Percentiles rank a stretch among this genome's conserved stretches.
Evolutionary conservation across 1,140 invertebrate species (phyloP).

Genomic region (Colletes latitarsis): DNA sequence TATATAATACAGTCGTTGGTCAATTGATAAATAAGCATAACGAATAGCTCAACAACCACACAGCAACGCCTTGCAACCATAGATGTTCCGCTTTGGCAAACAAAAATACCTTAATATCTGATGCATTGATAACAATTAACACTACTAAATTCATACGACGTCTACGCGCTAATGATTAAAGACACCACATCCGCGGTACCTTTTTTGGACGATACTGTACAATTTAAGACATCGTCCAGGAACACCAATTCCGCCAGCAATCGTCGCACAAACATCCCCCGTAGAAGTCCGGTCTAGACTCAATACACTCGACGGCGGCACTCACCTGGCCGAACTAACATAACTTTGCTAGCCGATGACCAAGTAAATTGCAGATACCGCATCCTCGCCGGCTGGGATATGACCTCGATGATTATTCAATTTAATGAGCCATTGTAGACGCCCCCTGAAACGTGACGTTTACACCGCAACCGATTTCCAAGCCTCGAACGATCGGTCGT

Average conservation of each 20-base stretch:
- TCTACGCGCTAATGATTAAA: too few species aligned
- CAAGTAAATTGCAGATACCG: constrained; percentile 66
- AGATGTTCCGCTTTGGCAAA: too few species aligned
- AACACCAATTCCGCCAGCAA: not conserved
- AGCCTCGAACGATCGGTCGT: constrained; percentile 53
- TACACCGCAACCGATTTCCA: constrained; percentile 68
- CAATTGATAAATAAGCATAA: too few species aligned
- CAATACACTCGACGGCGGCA: constrained; percentile 30
- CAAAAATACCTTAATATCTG: too few species aligned
- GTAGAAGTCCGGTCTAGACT: constrained; percentile 2
- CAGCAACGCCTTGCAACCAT: too few species aligned
- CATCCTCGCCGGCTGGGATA: constrained; percentile 47
- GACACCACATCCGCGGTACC: too few species aligned
- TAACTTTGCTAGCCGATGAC: constrained; percentile 51
- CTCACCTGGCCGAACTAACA: constrained; percentile 32
- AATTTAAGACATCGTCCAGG: too few species aligned
- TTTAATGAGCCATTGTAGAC: constrained; percentile 72
- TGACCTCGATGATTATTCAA: constrained; percentile 73
- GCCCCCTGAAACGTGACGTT: constrained; percentile 73
- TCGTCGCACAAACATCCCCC: constrained; percentile 2
- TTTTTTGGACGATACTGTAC: too few species aligned
- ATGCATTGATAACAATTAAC: too few species aligned
- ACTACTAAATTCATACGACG: too few species aligned
- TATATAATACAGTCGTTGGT: too few species aligned
- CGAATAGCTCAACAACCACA: too few species aligned